Base-by-base conservation (phyloP, 1,140 invertebrate genomes). In the Solenopsis invicta region DNA sequence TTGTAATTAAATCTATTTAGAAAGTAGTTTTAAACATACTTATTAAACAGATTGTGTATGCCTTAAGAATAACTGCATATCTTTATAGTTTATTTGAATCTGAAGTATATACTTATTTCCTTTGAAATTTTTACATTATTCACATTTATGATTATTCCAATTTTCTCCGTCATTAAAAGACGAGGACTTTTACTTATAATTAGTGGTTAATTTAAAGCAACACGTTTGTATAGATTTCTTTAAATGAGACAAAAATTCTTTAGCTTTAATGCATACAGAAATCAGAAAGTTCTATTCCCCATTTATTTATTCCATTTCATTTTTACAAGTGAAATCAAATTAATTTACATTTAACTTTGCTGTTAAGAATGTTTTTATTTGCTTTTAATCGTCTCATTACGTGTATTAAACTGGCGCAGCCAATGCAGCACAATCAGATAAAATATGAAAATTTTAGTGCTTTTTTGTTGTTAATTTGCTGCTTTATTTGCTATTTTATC, bases 291-390 rank as follows among this genome's bases (percentile, higher is more conserved):
- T 54, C 13, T 8, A 37, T 66, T 54, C 8, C 3, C 8, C 3
- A 16, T 12, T 18, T 69, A 29, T 69, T 54, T 66, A 41, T 56
- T 56, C 62, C 0, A 48, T 41, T 45, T 67, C 5, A 48, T 16
- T 34, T 37, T 64, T 66, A 61, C 62, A 45, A 21, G 16, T 80
- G n/a, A 80, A 77, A 34, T 4, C 3, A 41, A 66, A 80, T 66
- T 67, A 52, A 52, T 66, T 12, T 34, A 13, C 41, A 66, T 67
- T 80, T 52, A 52, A 61, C 12, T 59, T 41, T 5, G 56, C 12
- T 29, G 34, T 6, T 62, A 37, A 13, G 18, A 34, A 52, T 4
- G 29, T 4, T 13, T 41, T 69, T 69, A 54, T 54, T 12, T 2
- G 24, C 4, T 54, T 52, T 4, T 21, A 4, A 4, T 12, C 13